phyloP scores from a whole-genome alignment of 1,140 invertebrate species.

The Trichomalopsis sarcophagae region DNA sequence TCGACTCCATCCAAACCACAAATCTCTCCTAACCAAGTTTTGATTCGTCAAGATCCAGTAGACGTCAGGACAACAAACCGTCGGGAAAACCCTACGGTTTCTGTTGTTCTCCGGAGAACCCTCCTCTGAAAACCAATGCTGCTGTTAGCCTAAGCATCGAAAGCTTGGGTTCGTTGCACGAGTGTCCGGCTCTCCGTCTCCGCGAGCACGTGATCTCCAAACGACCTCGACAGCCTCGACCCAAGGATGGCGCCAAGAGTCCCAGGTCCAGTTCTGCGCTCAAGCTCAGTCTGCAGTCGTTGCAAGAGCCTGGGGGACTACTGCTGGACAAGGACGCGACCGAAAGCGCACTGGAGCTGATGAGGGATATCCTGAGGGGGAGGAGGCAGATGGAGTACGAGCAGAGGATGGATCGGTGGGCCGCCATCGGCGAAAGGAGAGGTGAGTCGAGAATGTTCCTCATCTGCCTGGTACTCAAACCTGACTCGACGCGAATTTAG shows the following conservation, averaged over 20 bases:
- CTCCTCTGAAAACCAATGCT: not conserved
- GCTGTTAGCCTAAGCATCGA: not conserved
- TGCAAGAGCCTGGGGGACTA: not conserved
- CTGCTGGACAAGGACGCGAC: not conserved
- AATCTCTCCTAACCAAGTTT: too few relatives aligned
- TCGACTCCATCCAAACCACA: too few relatives aligned
- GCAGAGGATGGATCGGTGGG: conserved; percentile 18
- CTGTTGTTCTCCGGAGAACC: not conserved
- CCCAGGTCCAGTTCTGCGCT: not conserved
- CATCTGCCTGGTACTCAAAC: not conserved
- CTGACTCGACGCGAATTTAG: not conserved
- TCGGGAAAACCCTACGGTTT: conserved; percentile 18
- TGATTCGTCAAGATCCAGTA: too few relatives aligned
- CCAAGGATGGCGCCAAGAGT: not conserved
- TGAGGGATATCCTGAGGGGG: not conserved
- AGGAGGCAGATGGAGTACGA: conserved; percentile 36
- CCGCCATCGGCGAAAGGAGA: conserved; percentile 6
- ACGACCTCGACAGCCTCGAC: not conserved
- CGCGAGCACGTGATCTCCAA: not conserved
- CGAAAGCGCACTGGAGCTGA: not conserved
- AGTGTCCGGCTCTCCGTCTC: conserved; percentile 18
- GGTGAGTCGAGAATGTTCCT: not conserved
- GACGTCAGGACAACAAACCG: not conserved
- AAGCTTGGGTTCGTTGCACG: conserved; percentile 10
- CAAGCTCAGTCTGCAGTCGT: not conserved